Base-by-base conservation (phyloP, 2,113 vertebrate genomes). In the Megaceryle maxima region DNA sequence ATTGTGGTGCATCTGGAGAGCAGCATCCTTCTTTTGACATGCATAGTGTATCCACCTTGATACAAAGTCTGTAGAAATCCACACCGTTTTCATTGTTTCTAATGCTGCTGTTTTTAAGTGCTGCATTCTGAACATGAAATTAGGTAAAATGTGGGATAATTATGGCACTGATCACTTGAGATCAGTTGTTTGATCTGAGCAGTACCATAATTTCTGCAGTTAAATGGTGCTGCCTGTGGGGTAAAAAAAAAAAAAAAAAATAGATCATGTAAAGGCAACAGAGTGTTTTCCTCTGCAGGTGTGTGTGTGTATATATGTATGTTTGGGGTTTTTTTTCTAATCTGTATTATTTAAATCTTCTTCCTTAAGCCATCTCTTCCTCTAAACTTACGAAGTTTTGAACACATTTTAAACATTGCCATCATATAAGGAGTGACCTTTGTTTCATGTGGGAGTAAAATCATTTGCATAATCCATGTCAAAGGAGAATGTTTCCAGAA, bases 1-100 rank as follows among this genome's bases (percentile, higher is more conserved):
- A 4, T 16, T 53, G 8, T 44, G 24, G 16, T 80, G 22, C 10
- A 10, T 55, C 63, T 72, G 26, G 16, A 68, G 35, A 25, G 28
- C 62, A 43, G 13, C 9, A 41, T 29, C 56, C 19, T 69, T 1
- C 20, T 64, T 14, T 62, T 31, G 33, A 29, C 0, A 0, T 24
- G 13, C 16, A 77, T 55, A 1, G 7, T 24, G 21, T 31, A 31
- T 24, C 11, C 29, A 7, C 20, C 25, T 83, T 37, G 10, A 24
- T 21, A 14, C 5, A 25, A 75, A 70, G 7, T 28, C 25, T 16
- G 9, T 5, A 50, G 74, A 75, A 90, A 93, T 39, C 9, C 31
- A 13, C 13, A 1, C 4, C 39, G 19, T 13, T 75, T 59, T 16
- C 1, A 8, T 28, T 39, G 22, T 16, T 59, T 51, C 10, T 12